Evolutionary conservation across 2,888 invertebrate species (phyloP), one percentile per base, ranked within the genome.

Genomic region (Microchrysa polita): DNA sequence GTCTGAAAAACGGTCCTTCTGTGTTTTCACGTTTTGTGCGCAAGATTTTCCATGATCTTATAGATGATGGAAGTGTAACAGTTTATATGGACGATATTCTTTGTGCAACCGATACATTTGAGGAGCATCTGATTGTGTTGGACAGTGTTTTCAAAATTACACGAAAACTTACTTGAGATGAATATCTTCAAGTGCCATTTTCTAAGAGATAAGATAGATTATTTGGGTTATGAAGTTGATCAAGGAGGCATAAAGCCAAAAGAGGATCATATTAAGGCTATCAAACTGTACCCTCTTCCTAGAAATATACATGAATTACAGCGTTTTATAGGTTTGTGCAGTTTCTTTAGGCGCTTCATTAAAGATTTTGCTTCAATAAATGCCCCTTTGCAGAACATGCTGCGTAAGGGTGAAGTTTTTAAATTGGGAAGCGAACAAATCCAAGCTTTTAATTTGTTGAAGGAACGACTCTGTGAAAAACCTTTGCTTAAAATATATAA

Each of bases 401-500:
- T 59, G 5, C 69, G 57, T 20, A 73, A 73, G 20, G 48, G 65
- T 10, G 14, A 53, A 0, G 16, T n/a, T 23, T 69, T 63, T 69
- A 22, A 40, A 14, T 71, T 75, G 18, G 44, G 55, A 53, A 1
- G 2, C 5, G 14, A 9, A 7, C 16, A 55, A 14, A 7, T 60
- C 7, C 14, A 52, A 14, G 34, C 65, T 9, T 71, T 73, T 44
- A 57, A 75, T 12, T 20, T 10, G 14, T n/a, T 60, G 14, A 60
- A 60, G 22, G 27, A 9, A 7, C 12, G 27, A 5, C 20, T 60
- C 5, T 20, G 5, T 5, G 12, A 12, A 5, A 59, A 77, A 52
- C 79, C 78, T 14, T 75, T 81, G 22, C 74, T 83, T 16, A 76
- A 79, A 4, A 74, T 83, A 5, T 83, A 76, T 76, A 74, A 76